These are phyloP conservation scores for Aldabrachelys gigantea DNA, from an alignment of 2,113 vertebrate species.

Conservation along the genomic window DNA sequence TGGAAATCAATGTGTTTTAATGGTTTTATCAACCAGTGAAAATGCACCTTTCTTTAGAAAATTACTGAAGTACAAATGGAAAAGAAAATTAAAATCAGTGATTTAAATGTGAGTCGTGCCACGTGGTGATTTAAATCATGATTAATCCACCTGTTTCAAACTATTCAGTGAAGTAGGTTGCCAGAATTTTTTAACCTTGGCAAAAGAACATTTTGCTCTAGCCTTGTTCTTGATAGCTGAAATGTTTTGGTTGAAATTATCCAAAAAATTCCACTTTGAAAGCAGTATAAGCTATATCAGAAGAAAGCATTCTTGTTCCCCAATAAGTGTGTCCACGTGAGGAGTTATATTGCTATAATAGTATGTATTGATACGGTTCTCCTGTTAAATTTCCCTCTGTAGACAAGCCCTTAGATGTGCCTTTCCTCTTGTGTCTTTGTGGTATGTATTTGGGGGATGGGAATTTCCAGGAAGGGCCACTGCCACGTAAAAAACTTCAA, in stretches of 20 bases:
- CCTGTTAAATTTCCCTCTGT: not conserved
- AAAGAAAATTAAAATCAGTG: too few relatives aligned
- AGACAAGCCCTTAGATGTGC: not conserved
- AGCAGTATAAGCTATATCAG: not conserved
- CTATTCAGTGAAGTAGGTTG: too few relatives aligned
- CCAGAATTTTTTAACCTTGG: too few relatives aligned
- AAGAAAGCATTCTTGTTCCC: not conserved
- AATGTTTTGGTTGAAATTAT: not conserved
- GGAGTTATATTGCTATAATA: rapidly evolving
- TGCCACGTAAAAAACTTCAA: not conserved
- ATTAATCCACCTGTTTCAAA: too few relatives aligned
- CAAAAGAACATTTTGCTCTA: too few relatives aligned
- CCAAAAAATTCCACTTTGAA: too few relatives aligned
- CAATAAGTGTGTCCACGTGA: not conserved
- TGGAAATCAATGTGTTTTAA: too few relatives aligned
- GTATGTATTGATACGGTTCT: not conserved
- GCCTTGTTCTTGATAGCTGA: not conserved
- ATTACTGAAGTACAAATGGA: too few relatives aligned
- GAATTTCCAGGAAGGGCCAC: not conserved
- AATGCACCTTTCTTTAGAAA: too few relatives aligned
- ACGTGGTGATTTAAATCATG: too few relatives aligned
- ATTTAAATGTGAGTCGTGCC: too few relatives aligned
- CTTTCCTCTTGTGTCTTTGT: not conserved
- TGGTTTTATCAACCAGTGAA: too few relatives aligned
- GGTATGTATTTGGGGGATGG: not conserved